Evolutionary conservation across 2,113 vertebrate genomes (phyloP).

Genomic region (Gambusia holbrooki): DNA sequence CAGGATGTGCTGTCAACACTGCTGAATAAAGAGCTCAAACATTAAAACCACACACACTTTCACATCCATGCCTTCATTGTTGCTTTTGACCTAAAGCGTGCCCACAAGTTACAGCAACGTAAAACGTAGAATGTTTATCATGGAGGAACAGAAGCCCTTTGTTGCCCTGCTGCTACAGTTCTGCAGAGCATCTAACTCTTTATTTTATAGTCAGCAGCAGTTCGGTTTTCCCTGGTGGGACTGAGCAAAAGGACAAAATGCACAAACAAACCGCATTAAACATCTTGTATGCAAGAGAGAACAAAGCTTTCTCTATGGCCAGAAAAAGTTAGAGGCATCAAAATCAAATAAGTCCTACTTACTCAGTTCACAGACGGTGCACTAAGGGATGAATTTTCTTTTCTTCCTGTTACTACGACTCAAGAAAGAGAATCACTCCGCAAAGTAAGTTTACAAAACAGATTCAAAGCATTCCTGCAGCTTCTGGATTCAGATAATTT

Average conservation of each 20-base stretch:
- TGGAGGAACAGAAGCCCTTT: conserved; percentile 17
- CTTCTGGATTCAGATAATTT: conserved; percentile 15
- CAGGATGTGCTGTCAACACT: conserved; percentile 32
- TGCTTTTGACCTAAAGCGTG: conserved; percentile 55
- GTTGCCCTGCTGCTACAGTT: conserved; percentile 11
- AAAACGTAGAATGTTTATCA: conserved; percentile 31
- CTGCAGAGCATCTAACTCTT: conserved; percentile 27
- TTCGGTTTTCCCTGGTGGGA: conserved; percentile 20
- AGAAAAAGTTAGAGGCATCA: conserved; percentile 39
- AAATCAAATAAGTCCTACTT: conserved; percentile 60
- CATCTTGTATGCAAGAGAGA: conserved; percentile 34
- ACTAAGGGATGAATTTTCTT: conserved; percentile 47
- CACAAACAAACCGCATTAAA: conserved; percentile 21
- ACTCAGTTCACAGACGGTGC: conserved; percentile 60
- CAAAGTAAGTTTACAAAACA: conserved; percentile 12
- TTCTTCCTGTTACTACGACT: conserved; percentile 27
- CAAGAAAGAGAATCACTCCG: conserved; percentile 8
- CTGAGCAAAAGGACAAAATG: conserved; percentile 11
- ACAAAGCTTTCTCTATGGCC: conserved; percentile 24
- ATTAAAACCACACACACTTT: conserved; percentile 37
- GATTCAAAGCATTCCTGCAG: conserved; percentile 20
- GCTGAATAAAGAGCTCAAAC: conserved; percentile 32
- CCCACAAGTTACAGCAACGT: conserved; percentile 35
- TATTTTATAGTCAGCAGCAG: conserved; percentile 44
- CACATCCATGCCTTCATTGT: conserved; percentile 37